phyloP scores from a whole-genome alignment of 64 coral and sea anemone genomes.

The Cladopsammia gracilis region DNA sequence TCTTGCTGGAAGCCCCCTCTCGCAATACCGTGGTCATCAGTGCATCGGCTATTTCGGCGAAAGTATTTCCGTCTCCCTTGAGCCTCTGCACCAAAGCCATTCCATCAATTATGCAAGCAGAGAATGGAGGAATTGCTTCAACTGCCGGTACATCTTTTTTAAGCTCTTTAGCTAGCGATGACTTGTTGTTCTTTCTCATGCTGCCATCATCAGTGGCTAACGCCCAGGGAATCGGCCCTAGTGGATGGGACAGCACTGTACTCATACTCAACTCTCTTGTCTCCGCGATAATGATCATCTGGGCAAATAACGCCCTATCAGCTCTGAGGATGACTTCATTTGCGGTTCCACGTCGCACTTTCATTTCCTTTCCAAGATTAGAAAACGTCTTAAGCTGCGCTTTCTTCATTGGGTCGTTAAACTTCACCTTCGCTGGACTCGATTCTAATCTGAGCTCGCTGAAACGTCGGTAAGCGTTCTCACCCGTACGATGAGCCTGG shows the following conservation, averaged over 20 bases:
- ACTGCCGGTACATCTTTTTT: constrained; percentile 12
- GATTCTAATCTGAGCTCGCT: not conserved
- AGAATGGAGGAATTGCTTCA: constrained; percentile 26
- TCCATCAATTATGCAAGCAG: constrained; percentile 24
- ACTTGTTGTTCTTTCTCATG: not conserved
- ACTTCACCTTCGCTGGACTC: constrained; percentile 13
- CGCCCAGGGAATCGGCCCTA: constrained; percentile 28
- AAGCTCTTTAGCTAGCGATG: constrained; percentile 9
- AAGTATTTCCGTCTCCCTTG: constrained; percentile 24
- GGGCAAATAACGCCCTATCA: constrained; percentile 28
- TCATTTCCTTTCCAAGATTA: constrained; percentile 37
- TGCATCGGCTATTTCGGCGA: constrained; percentile 23
- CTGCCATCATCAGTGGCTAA: not conserved
- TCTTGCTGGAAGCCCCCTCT: constrained; percentile 16
- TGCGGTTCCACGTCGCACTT: not conserved
- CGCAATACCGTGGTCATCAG: constrained; percentile 20
- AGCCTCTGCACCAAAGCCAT: constrained; percentile 15
- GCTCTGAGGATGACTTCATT: constrained; percentile 15
- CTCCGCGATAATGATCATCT: constrained; percentile 20
- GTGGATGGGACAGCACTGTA: not conserved
- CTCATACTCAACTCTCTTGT: not conserved
- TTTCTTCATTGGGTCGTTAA: constrained; percentile 24
- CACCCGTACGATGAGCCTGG: not conserved
- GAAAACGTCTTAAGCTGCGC: constrained; percentile 4
- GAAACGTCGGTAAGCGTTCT: constrained; percentile 5